Evolutionary conservation across 1,140 invertebrate genomes (phyloP).

Genomic region (Drosophila trapezifrons): DNA sequence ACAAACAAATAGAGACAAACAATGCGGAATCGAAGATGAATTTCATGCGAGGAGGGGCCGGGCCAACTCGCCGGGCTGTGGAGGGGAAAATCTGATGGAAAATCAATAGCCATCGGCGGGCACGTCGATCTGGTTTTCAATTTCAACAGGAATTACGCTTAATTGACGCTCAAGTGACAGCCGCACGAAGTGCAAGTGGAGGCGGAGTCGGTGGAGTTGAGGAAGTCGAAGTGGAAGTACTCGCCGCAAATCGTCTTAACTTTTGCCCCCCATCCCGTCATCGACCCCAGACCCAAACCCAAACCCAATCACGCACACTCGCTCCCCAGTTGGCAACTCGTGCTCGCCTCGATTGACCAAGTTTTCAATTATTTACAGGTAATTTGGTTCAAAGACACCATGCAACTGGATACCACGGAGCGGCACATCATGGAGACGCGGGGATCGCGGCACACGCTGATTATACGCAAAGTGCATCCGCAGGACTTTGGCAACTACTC

Average conservation of each 20-base stretch:
- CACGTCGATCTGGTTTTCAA: conserved; percentile 57
- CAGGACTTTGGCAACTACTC: conserved; percentile 89
- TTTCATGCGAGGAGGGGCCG: conserved; percentile 3
- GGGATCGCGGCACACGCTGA: conserved; percentile 87
- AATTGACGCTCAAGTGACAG: conserved; percentile 60
- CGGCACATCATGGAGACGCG: conserved; percentile 87
- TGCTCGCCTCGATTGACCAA: conserved; percentile 71
- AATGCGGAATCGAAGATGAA: conserved; percentile 42
- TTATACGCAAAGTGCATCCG: conserved; percentile 88
- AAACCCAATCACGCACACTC: conserved; percentile 49
- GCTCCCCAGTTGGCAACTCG: conserved; percentile 27
- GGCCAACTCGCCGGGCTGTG: neutral
- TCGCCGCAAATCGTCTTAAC: conserved; percentile 72
- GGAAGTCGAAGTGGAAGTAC: conserved; percentile 45
- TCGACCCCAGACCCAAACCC: conserved; percentile 2
- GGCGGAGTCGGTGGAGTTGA: conserved; percentile 15
- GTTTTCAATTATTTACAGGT: conserved; percentile 85
- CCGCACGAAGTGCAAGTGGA: conserved; percentile 32
- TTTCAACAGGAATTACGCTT: conserved; percentile 60
- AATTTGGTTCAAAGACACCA: conserved; percentile 88
- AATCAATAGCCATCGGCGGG: conserved; percentile 50
- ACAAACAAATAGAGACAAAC: conserved; percentile 52
- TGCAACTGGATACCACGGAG: conserved; percentile 88
- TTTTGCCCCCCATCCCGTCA: conserved; percentile 39
- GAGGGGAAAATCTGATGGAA: conserved; percentile 36